These are phyloP conservation scores for Catharus bicknelli DNA, from an alignment of 2,113 vertebrate species.

Conservation along the genomic window DNA sequence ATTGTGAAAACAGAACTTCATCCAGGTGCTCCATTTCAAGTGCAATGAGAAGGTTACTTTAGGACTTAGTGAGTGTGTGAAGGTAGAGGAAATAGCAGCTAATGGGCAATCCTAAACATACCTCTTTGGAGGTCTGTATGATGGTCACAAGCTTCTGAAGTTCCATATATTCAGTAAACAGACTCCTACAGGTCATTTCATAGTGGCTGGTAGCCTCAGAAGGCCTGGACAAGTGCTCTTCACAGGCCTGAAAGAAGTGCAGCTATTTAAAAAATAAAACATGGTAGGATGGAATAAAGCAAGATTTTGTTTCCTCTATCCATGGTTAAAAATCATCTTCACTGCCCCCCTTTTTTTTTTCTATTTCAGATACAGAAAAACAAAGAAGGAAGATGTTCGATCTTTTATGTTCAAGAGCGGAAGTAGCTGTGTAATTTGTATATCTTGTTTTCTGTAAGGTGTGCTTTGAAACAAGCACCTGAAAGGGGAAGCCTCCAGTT, in stretches of 20 bases:
- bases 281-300: not conserved
- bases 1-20: not conserved
- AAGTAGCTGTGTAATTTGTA: not conserved
- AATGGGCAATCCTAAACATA: not conserved
- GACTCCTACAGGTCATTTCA: slow-evolving; percentile 52
- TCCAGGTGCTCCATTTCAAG: not conserved
- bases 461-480: not conserved
- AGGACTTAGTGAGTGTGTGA: not conserved
- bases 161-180: slow-evolving; percentile 70
- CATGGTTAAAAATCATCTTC: not conserved
- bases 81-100: not conserved
- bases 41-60: not conserved
- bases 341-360: not conserved
- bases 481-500: not conserved
- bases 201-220: slow-evolving; percentile 69
- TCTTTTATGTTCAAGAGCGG: not conserved
- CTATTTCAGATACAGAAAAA: not conserved
- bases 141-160: slow-evolving; percentile 62
- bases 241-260: slow-evolving; percentile 65
- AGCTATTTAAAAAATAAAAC: not conserved
- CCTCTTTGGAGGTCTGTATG: slow-evolving; percentile 69
- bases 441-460: not conserved
- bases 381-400: not conserved
- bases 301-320: not conserved
- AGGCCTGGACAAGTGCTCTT: slow-evolving; percentile 58